A percentile compares a stretch with the other conserved stretches of the same genome.
Conservation (phyloP, 2,113 vertebrate species). For the Hystrix cristata region DNA sequence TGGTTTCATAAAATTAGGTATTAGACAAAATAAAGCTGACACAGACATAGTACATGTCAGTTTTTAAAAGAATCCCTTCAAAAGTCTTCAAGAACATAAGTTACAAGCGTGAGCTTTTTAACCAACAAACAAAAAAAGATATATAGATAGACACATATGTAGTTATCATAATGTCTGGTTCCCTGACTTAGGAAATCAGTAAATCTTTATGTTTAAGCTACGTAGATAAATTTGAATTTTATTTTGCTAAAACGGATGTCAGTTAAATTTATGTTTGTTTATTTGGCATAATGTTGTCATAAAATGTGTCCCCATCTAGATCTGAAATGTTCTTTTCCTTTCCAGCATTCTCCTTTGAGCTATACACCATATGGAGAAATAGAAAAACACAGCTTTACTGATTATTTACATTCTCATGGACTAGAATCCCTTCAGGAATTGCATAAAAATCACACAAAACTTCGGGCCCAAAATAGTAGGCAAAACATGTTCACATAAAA, state of each 20-base stretch:
- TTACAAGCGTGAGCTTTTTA: background rate
- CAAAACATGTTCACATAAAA: background rate
- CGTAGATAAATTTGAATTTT: slow-evolving; percentile 67
- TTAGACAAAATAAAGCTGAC: background rate
- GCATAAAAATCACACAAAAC: slow-evolving; percentile 5
- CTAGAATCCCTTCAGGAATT: slow-evolving; percentile 21
- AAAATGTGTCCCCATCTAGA: slow-evolving; percentile 60
- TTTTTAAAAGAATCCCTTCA: background rate
- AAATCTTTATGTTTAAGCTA: slow-evolving; percentile 21
- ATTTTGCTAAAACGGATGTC: slow-evolving; percentile 49
- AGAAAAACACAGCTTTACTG: slow-evolving; percentile 61
- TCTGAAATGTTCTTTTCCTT: slow-evolving; percentile 70
- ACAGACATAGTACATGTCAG: background rate
- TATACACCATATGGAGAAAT: slow-evolving; percentile 59
- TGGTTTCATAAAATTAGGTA: background rate
- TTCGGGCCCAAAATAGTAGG: background rate
- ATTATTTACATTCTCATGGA: slow-evolving; percentile 69
- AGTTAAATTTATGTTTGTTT: slow-evolving; percentile 75
- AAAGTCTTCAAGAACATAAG: background rate
- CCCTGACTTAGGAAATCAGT: background rate
- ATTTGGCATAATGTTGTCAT: slow-evolving; percentile 65
- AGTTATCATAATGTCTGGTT: background rate
- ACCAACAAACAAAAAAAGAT: background rate
- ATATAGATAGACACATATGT: background rate
- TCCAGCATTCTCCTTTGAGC: slow-evolving; percentile 67